Evolutionary conservation across 1,140 invertebrate genomes (phyloP).

Genomic region (Steinernema feltiae): DNA sequence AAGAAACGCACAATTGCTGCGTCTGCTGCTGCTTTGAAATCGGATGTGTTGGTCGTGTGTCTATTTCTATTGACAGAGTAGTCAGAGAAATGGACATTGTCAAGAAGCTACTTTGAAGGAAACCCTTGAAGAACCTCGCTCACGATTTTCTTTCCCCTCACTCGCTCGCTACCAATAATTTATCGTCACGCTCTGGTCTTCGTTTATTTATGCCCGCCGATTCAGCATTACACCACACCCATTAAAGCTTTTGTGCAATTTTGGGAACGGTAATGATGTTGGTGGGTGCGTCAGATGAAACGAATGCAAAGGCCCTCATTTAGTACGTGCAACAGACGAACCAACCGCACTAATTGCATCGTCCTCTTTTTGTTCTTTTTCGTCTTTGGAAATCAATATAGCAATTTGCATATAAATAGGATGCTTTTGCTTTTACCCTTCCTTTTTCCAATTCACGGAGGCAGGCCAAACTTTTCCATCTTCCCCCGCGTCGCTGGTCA

Average conservation of each 20-base stretch:
- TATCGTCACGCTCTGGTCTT: constrained; percentile 2
- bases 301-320: not conserved
- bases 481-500: no score
- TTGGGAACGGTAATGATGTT: no score
- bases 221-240: not conserved
- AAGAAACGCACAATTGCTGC: no score
- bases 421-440: not conserved
- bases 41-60: no score
- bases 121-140: no score
- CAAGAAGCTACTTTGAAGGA: no score
- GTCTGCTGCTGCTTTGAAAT: no score
- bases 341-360: not conserved
- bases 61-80: no score
- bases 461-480: no score
- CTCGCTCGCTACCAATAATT: not conserved
- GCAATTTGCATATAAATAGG: constrained; percentile 1
- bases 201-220: constrained; percentile 4
- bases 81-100: no score
- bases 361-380: not conserved
- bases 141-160: not conserved
- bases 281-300: no score
- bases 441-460: not conserved
- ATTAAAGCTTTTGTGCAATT: no score
- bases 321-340: not conserved
- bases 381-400: not conserved